Evolutionary conservation across 2,888 invertebrate genomes (phyloP).

Genomic region (Caenorhabditis sulstoni): DNA sequence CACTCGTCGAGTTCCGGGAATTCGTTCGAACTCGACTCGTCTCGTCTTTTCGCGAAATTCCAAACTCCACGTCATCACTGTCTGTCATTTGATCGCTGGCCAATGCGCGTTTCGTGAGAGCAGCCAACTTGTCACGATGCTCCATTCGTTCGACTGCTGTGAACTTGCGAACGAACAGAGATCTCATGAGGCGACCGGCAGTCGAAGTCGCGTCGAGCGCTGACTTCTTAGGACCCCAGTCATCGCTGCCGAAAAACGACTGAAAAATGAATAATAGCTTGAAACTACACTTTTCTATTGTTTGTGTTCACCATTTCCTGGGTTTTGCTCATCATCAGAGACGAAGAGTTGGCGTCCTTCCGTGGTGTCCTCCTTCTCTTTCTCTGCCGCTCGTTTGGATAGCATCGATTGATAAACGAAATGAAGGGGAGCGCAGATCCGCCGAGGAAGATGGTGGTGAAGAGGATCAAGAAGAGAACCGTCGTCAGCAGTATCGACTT

Average conservation of each 20-base stretch:
- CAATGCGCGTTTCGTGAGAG: slow-evolving; percentile 61
- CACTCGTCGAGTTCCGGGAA: slow-evolving; percentile 4
- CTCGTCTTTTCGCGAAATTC: neutral
- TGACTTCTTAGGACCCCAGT: slow-evolving; percentile 62
- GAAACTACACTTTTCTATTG: too few species aligned
- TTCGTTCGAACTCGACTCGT: slow-evolving; percentile 25
- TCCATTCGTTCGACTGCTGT: slow-evolving; percentile 67
- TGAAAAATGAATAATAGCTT: slow-evolving; percentile 28
- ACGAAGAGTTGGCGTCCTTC: slow-evolving; percentile 25
- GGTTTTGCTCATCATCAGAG: slow-evolving; percentile 89
- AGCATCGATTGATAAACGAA: slow-evolving; percentile 83
- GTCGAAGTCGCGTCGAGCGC: slow-evolving; percentile 57
- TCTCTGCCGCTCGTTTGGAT: slow-evolving; percentile 60
- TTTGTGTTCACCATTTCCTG: slow-evolving; percentile 89
- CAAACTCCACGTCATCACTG: slow-evolving; percentile 57
- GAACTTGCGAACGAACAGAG: slow-evolving; percentile 76
- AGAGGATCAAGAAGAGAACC: slow-evolving; percentile 96
- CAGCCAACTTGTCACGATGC: slow-evolving; percentile 65
- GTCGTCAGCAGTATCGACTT: slow-evolving; percentile 97
- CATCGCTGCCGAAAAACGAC: slow-evolving; percentile 68
- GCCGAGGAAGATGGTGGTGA: slow-evolving; percentile 95
- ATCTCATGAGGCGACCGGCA: slow-evolving; percentile 65
- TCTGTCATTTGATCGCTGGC: slow-evolving; percentile 59
- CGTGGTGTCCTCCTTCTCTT: slow-evolving; percentile 44
- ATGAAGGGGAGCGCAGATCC: slow-evolving; percentile 97